Evolutionary conservation across 2,888 invertebrate genomes (phyloP), one percentile per base, ranked within the genome.

Genomic region (Mythimna albipuncta): DNA sequence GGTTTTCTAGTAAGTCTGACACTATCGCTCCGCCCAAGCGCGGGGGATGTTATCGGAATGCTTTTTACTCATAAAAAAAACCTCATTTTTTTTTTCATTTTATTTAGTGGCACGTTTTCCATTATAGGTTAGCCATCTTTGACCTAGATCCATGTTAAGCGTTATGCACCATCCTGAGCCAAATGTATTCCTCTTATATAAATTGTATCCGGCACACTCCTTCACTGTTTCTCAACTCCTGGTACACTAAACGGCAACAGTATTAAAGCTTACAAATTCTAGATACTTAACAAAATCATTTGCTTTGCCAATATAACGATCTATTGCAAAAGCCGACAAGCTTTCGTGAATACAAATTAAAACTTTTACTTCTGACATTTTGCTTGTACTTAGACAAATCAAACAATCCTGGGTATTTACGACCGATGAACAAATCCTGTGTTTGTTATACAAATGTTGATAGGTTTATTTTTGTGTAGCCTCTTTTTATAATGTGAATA

Each of bases 301-400:
- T 71, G 41, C 38, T 11, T 75, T 76, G 61, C 55, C 50, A 77
- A 69, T 57, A 69, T 50, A 62, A 62, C 62, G 47, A 63, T 68
- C 63, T 77, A 71, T 84, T 84, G 63, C 79, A 21, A 71, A 77
- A 77, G 35, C 55, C 13, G 11, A 50, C 74, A 55, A 65, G 64
- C 62, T 72, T 80, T 77, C 41, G 50, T 72, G 71, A 69, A 76
- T 79, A 63, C 69, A 79, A 74, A 75, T 72, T 64, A 63, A 72
- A 61, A 85, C 77, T 79, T 79, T 81, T 79, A 79, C 81, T 74
- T 75, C 26, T 81, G 77, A 77, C 72, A 71, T 80, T 83, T 75
- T 35, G 65, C 38, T 41, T 32, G 52, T 44, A 64, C 62, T 67
- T 58, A 72, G 58, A 64, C 64, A 72, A 69, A 81, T 79, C 57